Evolutionary conservation across 2,113 vertebrate species (phyloP).

Genomic region (Anguilla rostrata): DNA sequence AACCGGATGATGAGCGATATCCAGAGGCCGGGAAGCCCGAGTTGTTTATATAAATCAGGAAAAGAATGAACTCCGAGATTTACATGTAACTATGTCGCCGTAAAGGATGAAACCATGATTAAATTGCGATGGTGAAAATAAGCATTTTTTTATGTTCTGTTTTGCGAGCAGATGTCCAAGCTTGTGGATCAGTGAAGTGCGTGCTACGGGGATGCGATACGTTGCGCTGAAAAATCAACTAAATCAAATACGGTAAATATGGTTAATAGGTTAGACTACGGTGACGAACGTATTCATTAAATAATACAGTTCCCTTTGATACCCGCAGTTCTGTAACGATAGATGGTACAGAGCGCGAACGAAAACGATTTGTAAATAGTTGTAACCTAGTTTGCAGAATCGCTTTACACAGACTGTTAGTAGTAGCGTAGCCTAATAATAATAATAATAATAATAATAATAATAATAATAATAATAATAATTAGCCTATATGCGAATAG

Average conservation of each 20-base stretch:
- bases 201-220: not conserved
- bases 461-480: not conserved
- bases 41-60: not conserved
- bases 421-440: no score
- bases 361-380: not conserved
- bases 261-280: not conserved
- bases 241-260: not conserved
- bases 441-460: no score
- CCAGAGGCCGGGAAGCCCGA: slow-evolving; percentile 14
- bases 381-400: no score
- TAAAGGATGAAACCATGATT: not conserved
- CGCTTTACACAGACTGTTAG: no score
- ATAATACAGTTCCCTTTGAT: not conserved
- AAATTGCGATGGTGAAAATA: not conserved
- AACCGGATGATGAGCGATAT: slow-evolving; percentile 3
- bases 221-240: not conserved
- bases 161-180: not conserved
- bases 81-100: not conserved
- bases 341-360: not conserved
- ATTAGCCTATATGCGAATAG: not conserved
- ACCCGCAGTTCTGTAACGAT: not conserved
- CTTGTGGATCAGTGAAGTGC: not conserved
- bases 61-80: not conserved
- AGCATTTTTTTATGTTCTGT: not conserved
- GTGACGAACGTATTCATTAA: not conserved